Conservation (phyloP, 2,113 vertebrate species). For the Pardalotus punctatus region DNA sequence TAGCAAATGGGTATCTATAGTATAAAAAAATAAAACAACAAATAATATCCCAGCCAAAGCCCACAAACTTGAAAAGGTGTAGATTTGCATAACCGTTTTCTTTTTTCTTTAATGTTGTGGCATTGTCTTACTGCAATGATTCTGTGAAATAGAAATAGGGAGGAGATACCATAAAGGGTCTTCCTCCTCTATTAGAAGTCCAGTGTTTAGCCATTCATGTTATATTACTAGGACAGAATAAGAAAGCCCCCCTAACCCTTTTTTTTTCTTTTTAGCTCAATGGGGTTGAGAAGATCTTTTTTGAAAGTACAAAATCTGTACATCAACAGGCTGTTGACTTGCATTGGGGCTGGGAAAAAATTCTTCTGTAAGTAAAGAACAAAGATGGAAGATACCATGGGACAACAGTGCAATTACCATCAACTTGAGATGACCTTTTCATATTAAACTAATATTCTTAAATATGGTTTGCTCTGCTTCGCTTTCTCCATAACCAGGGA, state of each 20-base stretch:
- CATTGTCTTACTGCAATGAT: neutral
- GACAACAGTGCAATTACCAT: neutral
- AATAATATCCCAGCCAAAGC: neutral
- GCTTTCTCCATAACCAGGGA: neutral
- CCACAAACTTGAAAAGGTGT: neutral
- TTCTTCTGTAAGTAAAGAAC: neutral
- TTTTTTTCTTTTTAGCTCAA: neutral
- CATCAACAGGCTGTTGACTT: neutral
- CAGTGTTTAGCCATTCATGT: neutral
- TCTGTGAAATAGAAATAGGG: neutral
- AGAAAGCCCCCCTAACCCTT: neutral
- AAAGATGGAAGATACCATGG: neutral
- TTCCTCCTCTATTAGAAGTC: neutral
- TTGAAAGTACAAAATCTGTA: neutral
- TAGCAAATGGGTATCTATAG: neutral
- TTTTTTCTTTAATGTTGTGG: neutral
- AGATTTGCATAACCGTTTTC: neutral
- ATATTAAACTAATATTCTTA: neutral
- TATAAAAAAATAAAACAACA: neutral
- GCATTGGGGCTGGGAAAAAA: neutral
- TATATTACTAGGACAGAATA: neutral
- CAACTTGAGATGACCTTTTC: neutral
- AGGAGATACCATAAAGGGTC: neutral
- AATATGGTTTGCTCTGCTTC: neutral
- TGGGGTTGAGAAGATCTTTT: neutral